Evolutionary conservation across 1,140 invertebrate species (phyloP), one percentile per base, ranked within the genome.

Genomic region (Drosophila serrata): DNA sequence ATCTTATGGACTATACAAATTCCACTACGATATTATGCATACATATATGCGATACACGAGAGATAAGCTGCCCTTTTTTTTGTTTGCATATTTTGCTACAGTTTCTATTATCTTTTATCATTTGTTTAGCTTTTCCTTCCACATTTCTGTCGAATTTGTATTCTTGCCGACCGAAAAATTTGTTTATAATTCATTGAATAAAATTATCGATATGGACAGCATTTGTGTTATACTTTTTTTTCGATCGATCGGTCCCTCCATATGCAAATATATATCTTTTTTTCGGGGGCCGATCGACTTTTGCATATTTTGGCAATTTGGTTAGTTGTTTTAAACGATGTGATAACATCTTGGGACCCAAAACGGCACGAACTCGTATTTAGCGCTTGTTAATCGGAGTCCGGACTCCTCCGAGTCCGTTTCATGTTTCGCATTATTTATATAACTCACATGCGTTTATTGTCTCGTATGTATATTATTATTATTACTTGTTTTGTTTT

Each of bases 311-410:
- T 75, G 80, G 81, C 81, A 63, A 85, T 90, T 90, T 90, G 70
- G 85, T 85, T 90, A 90, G 85, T 90, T 90, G 81, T 90, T 90
- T 90, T 90, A 90, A 90, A 90, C 85, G 85, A 90, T 90, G 85
- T 90, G 85, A 90, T 90, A 90, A 90, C 79, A 90, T 90, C 81
- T 61, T 31, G 51, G 49, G 42, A 37, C 53, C 60, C 60, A 65
- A 68, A 84, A 88, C 73, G 84, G 69, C 76, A 81, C 81, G 81
- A 85, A 75, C 58, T 77, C 75, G 73, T 77, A 77, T 78, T 70
- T 78, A 77, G 75, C 75, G 64, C 73, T 77, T 77, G 63, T 78
- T 78, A 78, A 77, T 77, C 76, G 63, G 61, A 76, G 58, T 42
- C 63, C 9, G 24, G 46, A 56, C 39, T 56, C 65, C 29, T 40